Evolutionary conservation across 2,113 vertebrate species (phyloP), one percentile per base, ranked within the genome.

Genomic region (Hippocampus barbouri): DNA sequence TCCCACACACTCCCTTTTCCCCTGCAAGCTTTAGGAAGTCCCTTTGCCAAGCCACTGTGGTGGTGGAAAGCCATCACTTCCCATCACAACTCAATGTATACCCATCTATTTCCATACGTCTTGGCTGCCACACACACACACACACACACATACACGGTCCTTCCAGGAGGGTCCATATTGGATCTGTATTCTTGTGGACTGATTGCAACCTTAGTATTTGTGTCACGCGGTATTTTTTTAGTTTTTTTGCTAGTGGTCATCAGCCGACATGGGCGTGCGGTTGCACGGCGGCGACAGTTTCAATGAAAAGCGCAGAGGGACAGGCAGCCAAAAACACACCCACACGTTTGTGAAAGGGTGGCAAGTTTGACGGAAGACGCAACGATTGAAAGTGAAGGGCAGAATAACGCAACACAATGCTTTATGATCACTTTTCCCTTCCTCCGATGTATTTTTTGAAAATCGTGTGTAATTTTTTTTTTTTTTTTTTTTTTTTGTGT

Each of bases 1-100:
- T 83, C 85, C 85, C 78, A 85, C 83, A 81, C 74, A 64, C 67
- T 78, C 75, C 70, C 41, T 88, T 89, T 91, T 88, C 25, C 47
- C 86, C 76, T 73, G 77, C 78, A 77, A 59, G 59, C 72, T 77
- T 66, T 20, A 69, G 73, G 59, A 80, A 80, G 62, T 62, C 66
- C 20, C 75, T 80, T 38, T 41, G 75, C 81, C 81, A 82, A 80
- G 83, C 85, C 69, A 15, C 83, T 67, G 57, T 66, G 65, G 66
- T 41, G 71, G 72, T 70, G 80, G 71, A 83, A 88, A 90, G 71
- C 83, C 83, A 79, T 79, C 71, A 21, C 82, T 88, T 86, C 85
- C 89, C 89, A 83, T 88, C 73, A 72, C 72, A 67, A 77, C 79
- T 81, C 84, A 74, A 85, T 79, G 83, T 79, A 82, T 61, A 56